Percentiles rank a stretch among this genome's conserved stretches.
These are phyloP conservation scores for Serinus canaria DNA, from an alignment of 2,113 vertebrate species.

Conservation along the genomic window DNA sequence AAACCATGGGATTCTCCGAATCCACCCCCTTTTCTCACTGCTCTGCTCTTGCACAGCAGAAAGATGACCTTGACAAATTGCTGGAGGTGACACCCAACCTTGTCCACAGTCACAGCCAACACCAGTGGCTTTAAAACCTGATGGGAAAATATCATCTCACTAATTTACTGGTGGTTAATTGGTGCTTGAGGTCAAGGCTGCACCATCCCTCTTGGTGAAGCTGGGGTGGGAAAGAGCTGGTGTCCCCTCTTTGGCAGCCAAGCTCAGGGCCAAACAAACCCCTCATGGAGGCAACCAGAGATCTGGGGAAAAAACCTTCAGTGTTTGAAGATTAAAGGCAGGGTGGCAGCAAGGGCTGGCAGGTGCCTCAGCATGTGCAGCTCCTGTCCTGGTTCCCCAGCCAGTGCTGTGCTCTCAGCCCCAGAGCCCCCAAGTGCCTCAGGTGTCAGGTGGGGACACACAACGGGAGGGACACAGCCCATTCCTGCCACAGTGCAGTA, in stretches of 20 bases:
- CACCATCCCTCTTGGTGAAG: background rate
- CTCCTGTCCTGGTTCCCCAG: background rate
- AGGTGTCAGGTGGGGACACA: background rate
- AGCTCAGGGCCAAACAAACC: background rate
- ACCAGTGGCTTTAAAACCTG: background rate
- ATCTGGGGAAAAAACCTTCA: background rate
- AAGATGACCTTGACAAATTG: background rate
- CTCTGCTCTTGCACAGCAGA: background rate
- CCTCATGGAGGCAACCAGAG: background rate
- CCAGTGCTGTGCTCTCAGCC: background rate
- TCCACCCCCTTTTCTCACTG: background rate
- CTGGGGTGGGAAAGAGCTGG: background rate
- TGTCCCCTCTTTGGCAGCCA: background rate
- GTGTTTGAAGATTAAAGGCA: background rate
- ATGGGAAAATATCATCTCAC: background rate
- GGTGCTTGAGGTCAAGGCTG: background rate
- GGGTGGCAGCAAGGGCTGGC: background rate
- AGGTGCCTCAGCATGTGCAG: background rate
- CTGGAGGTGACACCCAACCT: background rate
- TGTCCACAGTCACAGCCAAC: background rate
- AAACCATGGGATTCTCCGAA: background rate
- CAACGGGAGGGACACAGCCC: background rate
- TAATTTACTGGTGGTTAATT: background rate
- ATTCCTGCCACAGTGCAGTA: background rate
- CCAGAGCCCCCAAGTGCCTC: rapidly evolving